Evolutionary conservation across 2,113 vertebrate species (phyloP), one percentile per base, ranked within the genome.

Genomic region (Psophia crepitans): DNA sequence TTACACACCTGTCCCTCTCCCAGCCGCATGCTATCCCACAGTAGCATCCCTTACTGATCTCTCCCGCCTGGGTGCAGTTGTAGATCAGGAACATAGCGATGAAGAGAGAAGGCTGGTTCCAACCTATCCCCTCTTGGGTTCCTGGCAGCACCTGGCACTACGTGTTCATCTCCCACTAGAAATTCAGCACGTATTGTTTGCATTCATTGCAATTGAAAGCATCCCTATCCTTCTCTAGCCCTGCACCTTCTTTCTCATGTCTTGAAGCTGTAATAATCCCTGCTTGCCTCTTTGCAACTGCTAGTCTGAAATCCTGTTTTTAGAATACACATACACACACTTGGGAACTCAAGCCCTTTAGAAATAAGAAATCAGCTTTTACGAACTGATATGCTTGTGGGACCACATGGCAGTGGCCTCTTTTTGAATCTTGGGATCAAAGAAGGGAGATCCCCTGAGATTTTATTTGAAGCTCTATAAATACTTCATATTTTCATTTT

Each of bases 391-490:
- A n/a, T 27, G 27, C 30, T 75, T 74, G 32, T 61, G 69, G 35
- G 30, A 91, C 43, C 37, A 44, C 14, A 20, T 69, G 65, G 35
- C 4, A 1, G 61, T 65, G 65, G 61, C 66, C 46, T 66, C 76
- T 82, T 83, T 87, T 79, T 71, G 57, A 87, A 61, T 53, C 58
- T 90, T 58, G 57, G 44, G 39, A 91, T 81, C 89, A 87, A 89
- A 96, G 57, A 39, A 82, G 14, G n/a, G 7, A 32, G 11, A 23
- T 93, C 57, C 49, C 32, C 19, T 49, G 65, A 83, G 65, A 69
- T 37, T 90, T 81, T 26, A 71, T 79, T 93, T 57, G 16, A 75
- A 87, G 49, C 5, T 89, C n/a, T 79, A 76, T 3, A 63, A 91
- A 87, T 64, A 83, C 3, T 53, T 69, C 0, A 2, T 69, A n/a